Evolutionary conservation across 2,888 invertebrate genomes (phyloP).

Genomic region (Xanthorhoe designata): DNA sequence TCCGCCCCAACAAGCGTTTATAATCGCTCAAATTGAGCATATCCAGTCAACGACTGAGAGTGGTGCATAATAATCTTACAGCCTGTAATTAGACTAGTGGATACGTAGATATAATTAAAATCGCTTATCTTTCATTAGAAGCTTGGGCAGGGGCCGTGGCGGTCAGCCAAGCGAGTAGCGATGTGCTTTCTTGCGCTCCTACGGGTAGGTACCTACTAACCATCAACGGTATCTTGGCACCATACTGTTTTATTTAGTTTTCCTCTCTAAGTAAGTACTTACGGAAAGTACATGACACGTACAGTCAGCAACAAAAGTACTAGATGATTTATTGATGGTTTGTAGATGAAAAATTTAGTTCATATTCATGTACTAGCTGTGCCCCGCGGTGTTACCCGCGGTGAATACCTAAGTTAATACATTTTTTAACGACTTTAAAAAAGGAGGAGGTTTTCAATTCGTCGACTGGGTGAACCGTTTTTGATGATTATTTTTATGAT

Average conservation of each 20-base stretch:
- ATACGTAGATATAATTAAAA: conserved; percentile 72
- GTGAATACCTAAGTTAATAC: no score
- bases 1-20: conserved; percentile 46
- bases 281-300: not conserved
- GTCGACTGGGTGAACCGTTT: no score
- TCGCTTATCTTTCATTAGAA: conserved; percentile 73
- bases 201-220: conserved; percentile 48
- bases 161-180: conserved; percentile 60
- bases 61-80: conserved; percentile 55
- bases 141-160: conserved; percentile 62
- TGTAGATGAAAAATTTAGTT: no score
- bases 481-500: no score
- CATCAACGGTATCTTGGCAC: conserved; percentile 68
- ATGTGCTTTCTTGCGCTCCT: conserved; percentile 69
- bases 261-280: conserved; percentile 13
- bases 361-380: no score
- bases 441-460: no score
- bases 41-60: conserved; percentile 58
- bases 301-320: not conserved
- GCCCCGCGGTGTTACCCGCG: no score
- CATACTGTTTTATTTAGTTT: conserved; percentile 64
- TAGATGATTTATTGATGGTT: no score
- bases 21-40: conserved; percentile 67
- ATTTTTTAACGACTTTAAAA: no score
- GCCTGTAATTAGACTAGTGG: conserved; percentile 57